A percentile compares a stretch with the other conserved stretches of the same genome.
Evolutionary conservation across 2,113 vertebrate species (phyloP).

Genomic region (Ammospiza caudacuta): DNA sequence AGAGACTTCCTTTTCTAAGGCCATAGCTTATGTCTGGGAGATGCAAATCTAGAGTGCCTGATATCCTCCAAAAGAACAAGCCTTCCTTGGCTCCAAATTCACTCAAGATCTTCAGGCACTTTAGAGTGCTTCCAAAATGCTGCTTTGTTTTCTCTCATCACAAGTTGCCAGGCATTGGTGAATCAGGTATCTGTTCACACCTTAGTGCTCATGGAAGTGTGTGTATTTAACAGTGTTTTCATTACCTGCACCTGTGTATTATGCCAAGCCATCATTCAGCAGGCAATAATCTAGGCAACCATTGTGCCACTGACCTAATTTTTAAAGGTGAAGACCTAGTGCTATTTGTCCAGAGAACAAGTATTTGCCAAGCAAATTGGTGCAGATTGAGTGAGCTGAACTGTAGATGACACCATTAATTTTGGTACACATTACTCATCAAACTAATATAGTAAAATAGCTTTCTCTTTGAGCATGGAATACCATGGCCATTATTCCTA

Average conservation of each 20-base stretch:
- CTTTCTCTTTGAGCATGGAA: neutral
- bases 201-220: neutral
- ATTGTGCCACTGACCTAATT: neutral
- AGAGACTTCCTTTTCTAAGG: neutral
- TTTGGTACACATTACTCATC: neutral
- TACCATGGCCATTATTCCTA: neutral
- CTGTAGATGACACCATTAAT: constrained; percentile 2
- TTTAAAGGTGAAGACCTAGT: constrained; percentile 19
- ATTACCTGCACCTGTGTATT: neutral
- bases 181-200: neutral
- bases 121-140: neutral
- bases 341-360: neutral
- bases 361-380: constrained; percentile 10
- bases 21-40: neutral
- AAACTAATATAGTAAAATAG: constrained; percentile 38
- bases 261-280: neutral
- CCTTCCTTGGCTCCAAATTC: neutral
- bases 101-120: neutral
- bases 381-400: constrained; percentile 33
- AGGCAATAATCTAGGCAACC: neutral
- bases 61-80: neutral
- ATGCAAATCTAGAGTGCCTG: neutral
- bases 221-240: neutral
- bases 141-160: neutral
- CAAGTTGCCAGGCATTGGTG: neutral